phyloP scores from a whole-genome alignment of 2,888 invertebrate genomes.

The Steinernema carpocapsae region DNA sequence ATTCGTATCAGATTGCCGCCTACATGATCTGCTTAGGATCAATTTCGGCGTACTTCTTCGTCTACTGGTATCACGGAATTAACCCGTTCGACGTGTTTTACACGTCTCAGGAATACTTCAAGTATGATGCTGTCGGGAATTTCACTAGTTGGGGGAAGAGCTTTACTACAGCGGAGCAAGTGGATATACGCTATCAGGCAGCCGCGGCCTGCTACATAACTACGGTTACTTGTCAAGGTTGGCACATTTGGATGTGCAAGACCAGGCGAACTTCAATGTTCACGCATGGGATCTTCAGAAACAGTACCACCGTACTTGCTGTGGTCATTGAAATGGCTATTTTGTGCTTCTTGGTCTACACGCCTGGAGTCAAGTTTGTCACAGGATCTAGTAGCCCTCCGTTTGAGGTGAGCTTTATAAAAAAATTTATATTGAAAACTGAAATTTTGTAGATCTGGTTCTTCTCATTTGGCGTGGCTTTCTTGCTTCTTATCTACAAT shows the following conservation, averaged over 20 bases:
- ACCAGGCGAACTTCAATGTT: constrained; percentile 38
- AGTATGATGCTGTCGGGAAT: constrained; percentile 40
- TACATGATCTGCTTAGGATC: constrained; percentile 37
- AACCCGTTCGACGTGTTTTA: constrained; percentile 43
- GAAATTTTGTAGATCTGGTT: constrained; percentile 38
- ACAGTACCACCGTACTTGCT: constrained; percentile 38
- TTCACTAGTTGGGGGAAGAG: constrained; percentile 40
- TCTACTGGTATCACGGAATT: constrained; percentile 38
- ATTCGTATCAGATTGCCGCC: constrained; percentile 41
- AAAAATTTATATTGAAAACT: no score
- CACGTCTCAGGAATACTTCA: constrained; percentile 41
- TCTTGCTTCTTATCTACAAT: constrained; percentile 38
- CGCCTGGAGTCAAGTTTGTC: constrained; percentile 41
- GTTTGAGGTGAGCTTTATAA: constrained; percentile 32
- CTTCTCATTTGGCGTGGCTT: constrained; percentile 34
- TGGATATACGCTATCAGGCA: constrained; percentile 40
- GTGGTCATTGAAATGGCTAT: constrained; percentile 41
- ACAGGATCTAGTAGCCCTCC: neutral
- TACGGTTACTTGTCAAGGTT: constrained; percentile 38
- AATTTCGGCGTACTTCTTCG: constrained; percentile 34
- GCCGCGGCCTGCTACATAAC: constrained; percentile 39
- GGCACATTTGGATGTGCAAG: constrained; percentile 38
- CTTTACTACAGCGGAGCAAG: constrained; percentile 34
- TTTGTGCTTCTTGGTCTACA: constrained; percentile 43
- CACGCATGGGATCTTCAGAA: constrained; percentile 38